Conservation (phyloP, 1,140 invertebrate genomes). For the Venturia canescens region DNA sequence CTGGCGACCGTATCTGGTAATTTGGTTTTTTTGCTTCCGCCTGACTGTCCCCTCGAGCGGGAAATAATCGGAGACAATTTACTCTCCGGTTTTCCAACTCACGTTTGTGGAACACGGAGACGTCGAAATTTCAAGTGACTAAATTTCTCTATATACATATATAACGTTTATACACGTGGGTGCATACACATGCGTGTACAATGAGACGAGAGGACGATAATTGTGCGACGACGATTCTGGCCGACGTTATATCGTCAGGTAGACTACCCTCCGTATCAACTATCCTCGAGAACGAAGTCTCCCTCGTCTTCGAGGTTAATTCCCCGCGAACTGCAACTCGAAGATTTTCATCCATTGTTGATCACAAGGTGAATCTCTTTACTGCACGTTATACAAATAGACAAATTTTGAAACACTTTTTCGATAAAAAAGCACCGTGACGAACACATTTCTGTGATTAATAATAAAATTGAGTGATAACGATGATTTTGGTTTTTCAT, state of each 20-base stretch:
- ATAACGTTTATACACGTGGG: background rate
- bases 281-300: constrained; percentile 30
- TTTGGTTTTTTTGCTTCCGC: background rate
- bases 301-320: constrained; percentile 39
- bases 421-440: too few relatives aligned
- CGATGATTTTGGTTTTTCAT: too few relatives aligned
- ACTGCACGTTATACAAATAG: background rate
- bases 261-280: constrained; percentile 31
- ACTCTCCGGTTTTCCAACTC: background rate
- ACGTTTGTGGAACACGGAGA: background rate
- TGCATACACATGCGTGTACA: background rate
- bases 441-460: too few relatives aligned
- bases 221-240: constrained; percentile 17
- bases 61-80: constrained; percentile 13
- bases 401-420: background rate
- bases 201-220: constrained; percentile 36
- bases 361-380: constrained; percentile 32
- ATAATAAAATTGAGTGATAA: too few relatives aligned
- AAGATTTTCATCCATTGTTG: constrained; percentile 11
- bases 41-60: background rate
- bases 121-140: constrained; percentile 4
- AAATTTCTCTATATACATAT: background rate
- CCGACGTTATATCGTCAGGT: constrained; percentile 14
- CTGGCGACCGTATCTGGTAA: constrained; percentile 11
- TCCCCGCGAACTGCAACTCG: background rate